phyloP scores from a whole-genome alignment of 2,888 invertebrate genomes.

The Lomographa bimaculata region DNA sequence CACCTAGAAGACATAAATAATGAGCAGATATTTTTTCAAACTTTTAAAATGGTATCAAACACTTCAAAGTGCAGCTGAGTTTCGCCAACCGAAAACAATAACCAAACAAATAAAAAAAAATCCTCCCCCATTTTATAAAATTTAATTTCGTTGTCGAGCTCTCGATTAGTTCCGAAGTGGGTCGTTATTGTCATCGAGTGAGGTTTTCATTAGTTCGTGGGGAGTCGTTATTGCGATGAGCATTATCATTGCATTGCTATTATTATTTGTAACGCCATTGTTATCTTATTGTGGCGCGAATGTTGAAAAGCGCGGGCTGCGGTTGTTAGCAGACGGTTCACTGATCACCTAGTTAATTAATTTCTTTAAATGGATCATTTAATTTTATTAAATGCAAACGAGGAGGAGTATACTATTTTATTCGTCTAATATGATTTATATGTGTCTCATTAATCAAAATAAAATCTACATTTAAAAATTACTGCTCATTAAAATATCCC shows the following conservation, averaged over 20 bases:
- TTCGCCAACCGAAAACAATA: conserved; percentile 30
- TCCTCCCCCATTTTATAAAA: conserved; percentile 52
- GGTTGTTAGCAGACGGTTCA: conserved; percentile 71
- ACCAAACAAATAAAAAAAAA: conserved; percentile 40
- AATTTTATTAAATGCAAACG: conserved; percentile 83
- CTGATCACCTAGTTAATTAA: conserved; percentile 80
- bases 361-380: conserved; percentile 82
- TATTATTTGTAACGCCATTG: conserved; percentile 46
- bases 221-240: conserved; percentile 67
- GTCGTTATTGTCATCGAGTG: conserved; percentile 74
- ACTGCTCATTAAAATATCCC: conserved; percentile 20
- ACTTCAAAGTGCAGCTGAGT: no score
- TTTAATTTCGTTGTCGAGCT: conserved; percentile 65
- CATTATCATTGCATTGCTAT: conserved; percentile 68
- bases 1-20: no score
- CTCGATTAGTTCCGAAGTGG: conserved; percentile 76
- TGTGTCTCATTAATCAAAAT: conserved; percentile 36
- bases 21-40: no score
- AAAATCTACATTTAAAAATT: conserved; percentile 21
- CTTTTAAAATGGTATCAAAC: no score
- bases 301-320: conserved; percentile 38
- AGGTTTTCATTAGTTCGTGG: conserved; percentile 79
- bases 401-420: conserved; percentile 66
- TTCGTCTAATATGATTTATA: conserved; percentile 53
- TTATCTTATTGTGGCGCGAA: conserved; percentile 33